Base-by-base conservation (phyloP, 2,113 vertebrate genomes). In the Passerina amoena region DNA sequence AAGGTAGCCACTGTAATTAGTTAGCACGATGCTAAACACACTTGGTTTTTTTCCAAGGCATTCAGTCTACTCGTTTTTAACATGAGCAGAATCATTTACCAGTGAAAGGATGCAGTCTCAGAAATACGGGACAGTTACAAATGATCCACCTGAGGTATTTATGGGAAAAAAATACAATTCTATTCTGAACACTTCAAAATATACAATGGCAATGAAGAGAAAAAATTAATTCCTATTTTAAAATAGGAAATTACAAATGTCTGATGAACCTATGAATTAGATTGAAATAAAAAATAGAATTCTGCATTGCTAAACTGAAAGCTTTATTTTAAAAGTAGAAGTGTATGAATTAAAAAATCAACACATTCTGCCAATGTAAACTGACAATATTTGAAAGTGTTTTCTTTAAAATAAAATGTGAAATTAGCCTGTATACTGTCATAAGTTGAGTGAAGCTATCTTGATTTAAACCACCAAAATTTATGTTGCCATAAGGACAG, bases 1-100 rank as follows among this genome's bases (percentile, higher is more conserved):
- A 83, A 92, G 75, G 79, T 57, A 90, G 79, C 63, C 60, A 69
- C 63, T 22, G 40, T 88, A 95, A 97, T 94, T 97, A 97, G 88
- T 11, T 81, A 51, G 76, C 45, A 77, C 0, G 0, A 35, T 42
- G 83, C 31, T 94, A 92, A 94, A 88, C 19, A 76, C 50, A 57
- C 40, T 82, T 40, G 31, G 9, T 10, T 54, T 90, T 64, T 42
- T 71, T 25, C 37, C 73, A 76, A 86, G 38, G 25, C 50, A 61
- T 73, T 86, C 40, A 47, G 42, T 80, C 54, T 77, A 72, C 76
- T 82, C 12, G 51, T 92, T 90, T 95, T 90, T 82, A 85, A 76
- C 37, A 80, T 5, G 12, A 80, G n/a, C 11, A 50, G 68, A 31
- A 91, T 47, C 21, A 6, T 66, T 51, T 81, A 54, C 20, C 38